Base-by-base conservation (phyloP, 2,797 vertebrate genomes). In the Myotis planiceps region DNA sequence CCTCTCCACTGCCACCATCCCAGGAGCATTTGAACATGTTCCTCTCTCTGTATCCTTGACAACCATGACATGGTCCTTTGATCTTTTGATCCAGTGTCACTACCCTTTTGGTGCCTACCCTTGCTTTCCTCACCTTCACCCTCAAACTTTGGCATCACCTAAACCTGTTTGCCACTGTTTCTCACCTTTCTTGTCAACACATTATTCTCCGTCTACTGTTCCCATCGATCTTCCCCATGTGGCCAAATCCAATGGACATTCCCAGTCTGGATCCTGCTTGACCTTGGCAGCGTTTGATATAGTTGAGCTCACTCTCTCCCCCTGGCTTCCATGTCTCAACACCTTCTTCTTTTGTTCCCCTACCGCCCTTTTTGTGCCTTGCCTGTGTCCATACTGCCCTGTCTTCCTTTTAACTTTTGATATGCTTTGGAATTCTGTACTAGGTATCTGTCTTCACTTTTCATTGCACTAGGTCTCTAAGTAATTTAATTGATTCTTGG, bases 261-360 rank as follows among this genome's bases (percentile, higher is more conserved):
- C 42, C 9, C 2, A 16, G 25, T 37, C 25, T 29, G 32, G n/a
- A 63, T 76, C 53, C 53, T 79, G 45, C 63, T 55, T 55, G 42
- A 88, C 37, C 6, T 47, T 10, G 4, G 72, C 32, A 27, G n/a
- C 45, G 12, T 63, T 82, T 27, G 15, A 60, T 32, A 13, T 7
- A 83, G 12, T n/a, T 51, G 29, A 69, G 7, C 12, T 19, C n/a
- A 21, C 8, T 15, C 6, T 21, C 9, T 55, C 45, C 27, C 27
- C 0, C 0, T 14, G 3, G 12, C 19, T 60, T 72, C 12, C 39
- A 19, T 32, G 5, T 47, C 39, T 23, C 55, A 78, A 23, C 10
- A 60, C 12, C 63, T 94, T n/a, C 7, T 49, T 10, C 8, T 29
- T 90, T 53, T 71, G 42, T 49, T 63, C 9, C 51, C 53, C 45